Evolutionary conservation across 2,113 vertebrate species (phyloP).

Genomic region (Theropithecus gelada): DNA sequence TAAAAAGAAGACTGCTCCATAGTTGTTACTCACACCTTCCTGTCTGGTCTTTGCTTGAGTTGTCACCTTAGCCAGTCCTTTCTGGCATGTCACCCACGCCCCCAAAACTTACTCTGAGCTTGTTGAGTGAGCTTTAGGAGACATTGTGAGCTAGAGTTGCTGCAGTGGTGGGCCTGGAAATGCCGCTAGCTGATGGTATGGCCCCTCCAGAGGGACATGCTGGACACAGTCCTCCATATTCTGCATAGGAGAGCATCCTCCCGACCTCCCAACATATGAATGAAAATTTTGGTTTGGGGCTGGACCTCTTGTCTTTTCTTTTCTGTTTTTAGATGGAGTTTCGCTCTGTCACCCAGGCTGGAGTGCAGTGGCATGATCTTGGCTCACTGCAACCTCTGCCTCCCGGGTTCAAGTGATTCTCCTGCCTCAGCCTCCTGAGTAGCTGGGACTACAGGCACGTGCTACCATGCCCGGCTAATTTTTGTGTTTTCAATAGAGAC

Average conservation of each 20-base stretch:
- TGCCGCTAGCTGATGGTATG: not conserved
- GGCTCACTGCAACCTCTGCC: no score
- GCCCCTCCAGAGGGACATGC: not conserved
- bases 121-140: not conserved
- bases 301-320: not conserved
- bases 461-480: no score
- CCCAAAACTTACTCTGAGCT: not conserved
- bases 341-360: no score
- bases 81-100: not conserved
- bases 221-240: not conserved
- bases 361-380: no score
- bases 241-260: not conserved
- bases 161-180: not conserved
- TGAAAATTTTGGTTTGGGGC: not conserved
- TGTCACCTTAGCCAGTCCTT: not conserved
- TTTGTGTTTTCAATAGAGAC: no score
- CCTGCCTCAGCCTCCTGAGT: no score
- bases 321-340: no score
- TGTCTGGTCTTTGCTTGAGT: not conserved
- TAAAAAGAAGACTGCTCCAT: not conserved
- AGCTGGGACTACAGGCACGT: no score
- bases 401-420: no score
- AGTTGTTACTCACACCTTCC: not conserved
- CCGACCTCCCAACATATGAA: not conserved
- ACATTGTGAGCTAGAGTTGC: not conserved